Evolutionary conservation across 2,797 vertebrate species (phyloP), one percentile per base, ranked within the genome.

Genomic region (Thamnophis elegans): DNA sequence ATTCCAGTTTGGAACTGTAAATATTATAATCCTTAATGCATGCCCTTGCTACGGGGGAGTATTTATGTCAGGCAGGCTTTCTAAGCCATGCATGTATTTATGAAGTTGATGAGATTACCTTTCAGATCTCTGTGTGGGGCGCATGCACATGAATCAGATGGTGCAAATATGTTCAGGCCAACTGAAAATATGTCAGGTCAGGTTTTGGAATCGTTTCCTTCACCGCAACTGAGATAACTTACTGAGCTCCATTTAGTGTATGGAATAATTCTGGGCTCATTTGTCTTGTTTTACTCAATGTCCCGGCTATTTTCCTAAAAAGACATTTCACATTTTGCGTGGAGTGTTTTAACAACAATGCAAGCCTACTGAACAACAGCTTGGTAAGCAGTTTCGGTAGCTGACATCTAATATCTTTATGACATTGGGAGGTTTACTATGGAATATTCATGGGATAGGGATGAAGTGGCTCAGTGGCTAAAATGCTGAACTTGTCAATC

Each of bases 51-150:
- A 87, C 92, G 93, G 88, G 89, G 56, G 47, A 91, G 89, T 89
- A 95, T 96, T 96, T 96, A 96, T 96, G 94, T 89, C 94, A 93
- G 1, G 87, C 42, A 91, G 93, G 94, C 93, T 93, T 90, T 94
- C 91, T 25, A 62, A 65, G 8, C 1, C 82, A 90, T 78, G 5
- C 58, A 58, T 73, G 25, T 13, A 88, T 87, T 90, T 0, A 36
- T 12, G 93, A 92, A 91, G 73, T 91, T 93, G 87, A 56, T 54
- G 54, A 20, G 92, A 91, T 90, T 93, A 62, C 91, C 53, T 91
- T 94, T 93, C 91, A 22, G 1, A 2, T 26, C 87, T 92, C 51
- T 94, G 94, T 94, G 51, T 55, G 91, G 95, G 89, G 62, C 14
- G 91, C 92, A 93, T 88, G 88, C 14, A 90, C 92, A 93, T 88